Evolutionary conservation across 1,140 invertebrate species (phyloP), one percentile per base, ranked within the genome.

Genomic region (Uloborus diversus): DNA sequence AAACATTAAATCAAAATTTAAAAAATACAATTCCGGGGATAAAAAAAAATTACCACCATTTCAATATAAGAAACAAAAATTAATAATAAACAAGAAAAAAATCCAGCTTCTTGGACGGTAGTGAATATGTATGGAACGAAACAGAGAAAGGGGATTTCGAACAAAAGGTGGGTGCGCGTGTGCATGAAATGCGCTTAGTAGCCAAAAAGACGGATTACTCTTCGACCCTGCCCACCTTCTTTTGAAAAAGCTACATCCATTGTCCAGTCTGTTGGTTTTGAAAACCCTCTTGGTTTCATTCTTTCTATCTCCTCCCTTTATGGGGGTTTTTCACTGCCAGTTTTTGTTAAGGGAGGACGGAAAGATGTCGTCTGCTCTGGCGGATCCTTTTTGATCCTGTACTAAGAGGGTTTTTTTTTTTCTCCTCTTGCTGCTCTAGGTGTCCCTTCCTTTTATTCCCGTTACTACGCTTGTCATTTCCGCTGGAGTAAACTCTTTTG

Each of bases 201-300:
- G 30, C 49, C 47, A n/a, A 49, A 62, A 76, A 76, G 73, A 76
- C 73, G 59, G 73, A 76, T 76, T 66, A 76, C 59, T 28, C 61
- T 66, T 56, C 62, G 73, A 42, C 66, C 73, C 73, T 23, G 23
- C 59, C 73, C 59, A 51, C 17, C 59, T 61, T 73, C 61, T 33
- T 30, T 76, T 62, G 30, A 56, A 65, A 57, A 49, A 32, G 17
- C 59, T 64, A 20, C 61, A 35, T 62, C 73, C 73, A 65, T 76
- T 76, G 73, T 76, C 73, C 73, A 76, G 35, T 76, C 73, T 76
- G 73, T 76, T 76, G 73, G 42, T 76, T 65, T 76, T 76, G 61
- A 56, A 76, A 76, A 76, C 73, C 53, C 73, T 20, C 61, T 53
- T 9, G 27, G 35, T 49, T 62, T 53, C 23, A n/a, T 0, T 20